A percentile compares a stretch with the other conserved stretches of the same genome.
phyloP scores from a whole-genome alignment of 2,797 vertebrate genomes.

The Naso thynnoides region DNA sequence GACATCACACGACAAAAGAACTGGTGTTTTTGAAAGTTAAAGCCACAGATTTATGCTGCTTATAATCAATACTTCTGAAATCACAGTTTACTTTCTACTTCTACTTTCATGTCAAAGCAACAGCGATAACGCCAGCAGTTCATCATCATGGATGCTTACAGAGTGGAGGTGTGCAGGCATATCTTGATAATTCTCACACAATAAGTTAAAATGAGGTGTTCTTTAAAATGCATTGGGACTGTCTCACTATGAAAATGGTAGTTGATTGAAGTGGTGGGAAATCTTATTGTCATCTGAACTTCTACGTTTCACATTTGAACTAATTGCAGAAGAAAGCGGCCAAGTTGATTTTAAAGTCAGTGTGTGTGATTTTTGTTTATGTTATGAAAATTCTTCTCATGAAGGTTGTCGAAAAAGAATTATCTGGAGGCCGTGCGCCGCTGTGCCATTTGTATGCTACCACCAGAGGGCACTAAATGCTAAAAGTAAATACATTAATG shows the following conservation, averaged over 20 bases:
- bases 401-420: background rate
- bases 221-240: background rate
- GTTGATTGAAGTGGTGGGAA: background rate
- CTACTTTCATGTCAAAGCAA: background rate
- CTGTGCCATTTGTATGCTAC: background rate
- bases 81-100: background rate
- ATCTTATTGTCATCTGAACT: background rate
- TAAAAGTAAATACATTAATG: background rate
- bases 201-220: background rate
- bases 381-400: background rate
- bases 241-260: background rate
- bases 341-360: background rate
- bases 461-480: background rate
- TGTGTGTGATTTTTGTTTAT: background rate
- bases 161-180: background rate
- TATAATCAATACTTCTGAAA: background rate
- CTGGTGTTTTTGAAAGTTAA: background rate
- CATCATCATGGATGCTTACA: background rate
- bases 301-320: background rate
- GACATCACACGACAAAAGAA: background rate
- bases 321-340: background rate
- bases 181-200: background rate
- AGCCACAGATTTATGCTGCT: background rate
- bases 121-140: background rate
- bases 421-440: too few species aligned